phyloP scores from a whole-genome alignment of 1,140 invertebrate genomes.

The Drosophila leontia region DNA sequence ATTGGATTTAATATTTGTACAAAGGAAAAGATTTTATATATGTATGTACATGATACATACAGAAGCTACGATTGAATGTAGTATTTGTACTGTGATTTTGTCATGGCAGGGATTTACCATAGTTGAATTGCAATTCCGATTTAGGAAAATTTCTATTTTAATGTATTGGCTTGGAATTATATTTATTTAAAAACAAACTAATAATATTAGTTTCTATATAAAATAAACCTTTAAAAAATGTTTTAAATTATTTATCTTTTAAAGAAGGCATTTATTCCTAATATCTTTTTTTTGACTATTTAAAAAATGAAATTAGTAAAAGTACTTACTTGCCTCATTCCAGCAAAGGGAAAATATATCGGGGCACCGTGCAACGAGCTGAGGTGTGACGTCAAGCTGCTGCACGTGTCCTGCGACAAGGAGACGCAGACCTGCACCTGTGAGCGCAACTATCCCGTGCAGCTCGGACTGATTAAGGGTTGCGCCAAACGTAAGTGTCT shows the following conservation, averaged over 20 bases:
- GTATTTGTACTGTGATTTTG: neutral
- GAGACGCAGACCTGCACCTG: slow-evolving; percentile 90
- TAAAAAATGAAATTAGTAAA: no score
- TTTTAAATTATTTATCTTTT: no score
- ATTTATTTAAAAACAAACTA: no score
- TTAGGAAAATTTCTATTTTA: neutral
- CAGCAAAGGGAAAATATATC: slow-evolving; percentile 90
- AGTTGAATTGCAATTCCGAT: neutral
- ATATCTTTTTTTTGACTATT: no score
- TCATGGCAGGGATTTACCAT: neutral
- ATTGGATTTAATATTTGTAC: slow-evolving; percentile 24
- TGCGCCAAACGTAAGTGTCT: slow-evolving; percentile 92
- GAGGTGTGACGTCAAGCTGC: slow-evolving; percentile 89
- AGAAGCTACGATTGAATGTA: neutral
- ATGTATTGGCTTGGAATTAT: neutral
- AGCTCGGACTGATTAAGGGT: slow-evolving; percentile 89
- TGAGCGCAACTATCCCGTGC: slow-evolving; percentile 91
- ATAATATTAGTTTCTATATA: no score
- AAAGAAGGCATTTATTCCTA: no score
- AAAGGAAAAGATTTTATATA: neutral
- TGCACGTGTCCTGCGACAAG: slow-evolving; percentile 91
- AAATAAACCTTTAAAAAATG: no score
- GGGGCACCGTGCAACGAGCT: slow-evolving; percentile 90
- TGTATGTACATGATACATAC: neutral
- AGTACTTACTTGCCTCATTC: slow-evolving; percentile 22